Percentiles rank a stretch among this genome's conserved stretches.
Conservation (phyloP, 2,797 vertebrate genomes). For the Acanthopagrus latus region DNA sequence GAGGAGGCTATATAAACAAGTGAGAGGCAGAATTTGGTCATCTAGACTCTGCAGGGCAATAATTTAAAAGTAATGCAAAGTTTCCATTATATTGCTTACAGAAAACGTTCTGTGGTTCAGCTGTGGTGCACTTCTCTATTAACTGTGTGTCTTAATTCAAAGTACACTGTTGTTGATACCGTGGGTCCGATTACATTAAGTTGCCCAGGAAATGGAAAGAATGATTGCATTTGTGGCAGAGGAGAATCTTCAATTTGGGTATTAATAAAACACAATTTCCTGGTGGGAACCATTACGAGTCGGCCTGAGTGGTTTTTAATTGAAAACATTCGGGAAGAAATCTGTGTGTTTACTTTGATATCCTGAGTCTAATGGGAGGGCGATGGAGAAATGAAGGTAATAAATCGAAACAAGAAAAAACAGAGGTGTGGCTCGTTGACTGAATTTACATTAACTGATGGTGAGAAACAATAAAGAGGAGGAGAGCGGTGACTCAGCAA, state of each 20-base stretch:
- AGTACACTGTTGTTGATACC: slow-evolving; percentile 14
- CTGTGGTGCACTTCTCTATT: slow-evolving; percentile 8
- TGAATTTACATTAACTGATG: background rate
- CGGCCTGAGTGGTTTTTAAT: slow-evolving; percentile 56
- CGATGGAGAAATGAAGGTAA: background rate
- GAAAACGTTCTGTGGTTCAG: slow-evolving; percentile 7
- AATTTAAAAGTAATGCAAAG: slow-evolving; percentile 19
- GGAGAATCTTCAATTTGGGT: slow-evolving; percentile 32
- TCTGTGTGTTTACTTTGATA: slow-evolving; percentile 27
- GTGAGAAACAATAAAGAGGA: slow-evolving; percentile 4
- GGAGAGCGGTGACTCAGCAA: background rate
- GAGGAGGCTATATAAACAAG: slow-evolving; percentile 7
- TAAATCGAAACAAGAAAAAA: background rate
- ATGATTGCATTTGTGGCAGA: slow-evolving; percentile 33
- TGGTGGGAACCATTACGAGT: slow-evolving; percentile 33
- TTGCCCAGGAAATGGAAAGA: slow-evolving; percentile 42
- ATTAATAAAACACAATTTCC: slow-evolving; percentile 67
- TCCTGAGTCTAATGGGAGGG: background rate
- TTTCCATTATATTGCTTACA: background rate
- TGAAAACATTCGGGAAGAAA: slow-evolving; percentile 29
- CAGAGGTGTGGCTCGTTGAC: background rate
- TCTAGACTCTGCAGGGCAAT: slow-evolving; percentile 13
- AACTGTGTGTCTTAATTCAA: slow-evolving; percentile 25
- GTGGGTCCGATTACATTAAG: slow-evolving; percentile 17
- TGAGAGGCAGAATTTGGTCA: slow-evolving; percentile 4